A percentile compares a stretch with the other conserved stretches of the same genome.
These are phyloP conservation scores for Onchidella celtica DNA, from an alignment of 2,888 invertebrate species.

Conservation along the genomic window DNA sequence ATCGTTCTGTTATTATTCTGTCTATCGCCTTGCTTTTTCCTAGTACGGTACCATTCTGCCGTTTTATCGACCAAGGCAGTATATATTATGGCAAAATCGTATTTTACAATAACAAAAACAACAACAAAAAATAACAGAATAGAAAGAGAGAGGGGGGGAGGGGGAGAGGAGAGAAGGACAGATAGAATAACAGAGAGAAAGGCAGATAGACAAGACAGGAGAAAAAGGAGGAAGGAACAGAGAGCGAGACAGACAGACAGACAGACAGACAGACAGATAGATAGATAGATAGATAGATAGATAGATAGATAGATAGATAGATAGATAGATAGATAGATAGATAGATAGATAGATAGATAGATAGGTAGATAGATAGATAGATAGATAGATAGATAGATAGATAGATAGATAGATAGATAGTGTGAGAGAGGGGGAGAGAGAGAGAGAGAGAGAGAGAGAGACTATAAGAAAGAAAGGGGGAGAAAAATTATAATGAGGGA, in stretches of 20 bases:
- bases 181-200: neutral
- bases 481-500: no score
- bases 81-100: no score
- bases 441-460: neutral
- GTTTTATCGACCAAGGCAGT: no score
- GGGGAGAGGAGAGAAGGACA: neutral
- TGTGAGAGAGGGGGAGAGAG: neutral
- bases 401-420: neutral
- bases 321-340: neutral
- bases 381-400: neutral
- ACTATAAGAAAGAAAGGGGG: no score
- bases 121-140: neutral
- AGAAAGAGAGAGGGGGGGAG: slow-evolving; percentile 10
- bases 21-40: no score
- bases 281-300: neutral
- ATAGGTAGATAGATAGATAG: neutral
- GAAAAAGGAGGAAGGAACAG: neutral
- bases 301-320: neutral
- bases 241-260: neutral
- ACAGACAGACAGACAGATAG: neutral
- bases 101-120: neutral
- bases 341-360: neutral
- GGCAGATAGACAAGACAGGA: no score
- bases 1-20: no score
- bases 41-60: no score